A percentile compares a stretch with the other conserved stretches of the same genome.
These are phyloP conservation scores for Globodera ellingtonae DNA, from an alignment of 1,140 invertebrate genomes.

Conservation along the genomic window DNA sequence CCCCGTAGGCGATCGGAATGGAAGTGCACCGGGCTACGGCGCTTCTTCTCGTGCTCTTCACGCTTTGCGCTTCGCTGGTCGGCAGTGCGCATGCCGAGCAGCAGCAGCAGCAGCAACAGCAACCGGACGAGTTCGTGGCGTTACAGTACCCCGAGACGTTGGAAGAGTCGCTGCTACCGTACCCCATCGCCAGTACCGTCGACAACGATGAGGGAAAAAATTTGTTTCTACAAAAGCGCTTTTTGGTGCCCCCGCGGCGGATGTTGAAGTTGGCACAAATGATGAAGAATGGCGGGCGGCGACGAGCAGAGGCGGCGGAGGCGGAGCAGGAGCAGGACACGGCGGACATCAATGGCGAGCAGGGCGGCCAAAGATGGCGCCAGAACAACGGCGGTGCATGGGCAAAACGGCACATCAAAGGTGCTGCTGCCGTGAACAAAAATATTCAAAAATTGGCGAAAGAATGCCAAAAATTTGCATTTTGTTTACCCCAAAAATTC, in stretches of 20 bases:
- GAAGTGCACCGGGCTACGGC: too few relatives aligned
- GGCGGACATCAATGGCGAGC: not conserved
- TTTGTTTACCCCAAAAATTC: too few relatives aligned
- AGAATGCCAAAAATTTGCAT: not conserved
- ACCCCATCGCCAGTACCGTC: too few relatives aligned
- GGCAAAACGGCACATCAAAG: conserved; percentile 6
- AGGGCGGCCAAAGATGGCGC: not conserved
- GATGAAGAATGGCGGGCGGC: not conserved
- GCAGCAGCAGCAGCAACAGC: not conserved
- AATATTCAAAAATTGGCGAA: not conserved
- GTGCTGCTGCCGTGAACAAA: not conserved
- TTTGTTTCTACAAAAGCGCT: not conserved
- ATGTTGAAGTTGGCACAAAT: not conserved
- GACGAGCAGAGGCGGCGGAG: not conserved
- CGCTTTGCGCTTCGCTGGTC: not conserved
- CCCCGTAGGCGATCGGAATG: too few relatives aligned
- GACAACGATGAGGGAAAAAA: not conserved
- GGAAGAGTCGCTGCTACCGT: too few relatives aligned
- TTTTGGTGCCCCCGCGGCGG: not conserved
- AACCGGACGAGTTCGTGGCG: not conserved
- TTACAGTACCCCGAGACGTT: too few relatives aligned
- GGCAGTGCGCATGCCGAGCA: not conserved
- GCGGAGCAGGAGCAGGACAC: not conserved
- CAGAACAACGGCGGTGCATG: not conserved
- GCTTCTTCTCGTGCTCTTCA: too few relatives aligned